Conservation (phyloP, 92 coral and sea anemone genomes). For the Paragorgia papillata region DNA sequence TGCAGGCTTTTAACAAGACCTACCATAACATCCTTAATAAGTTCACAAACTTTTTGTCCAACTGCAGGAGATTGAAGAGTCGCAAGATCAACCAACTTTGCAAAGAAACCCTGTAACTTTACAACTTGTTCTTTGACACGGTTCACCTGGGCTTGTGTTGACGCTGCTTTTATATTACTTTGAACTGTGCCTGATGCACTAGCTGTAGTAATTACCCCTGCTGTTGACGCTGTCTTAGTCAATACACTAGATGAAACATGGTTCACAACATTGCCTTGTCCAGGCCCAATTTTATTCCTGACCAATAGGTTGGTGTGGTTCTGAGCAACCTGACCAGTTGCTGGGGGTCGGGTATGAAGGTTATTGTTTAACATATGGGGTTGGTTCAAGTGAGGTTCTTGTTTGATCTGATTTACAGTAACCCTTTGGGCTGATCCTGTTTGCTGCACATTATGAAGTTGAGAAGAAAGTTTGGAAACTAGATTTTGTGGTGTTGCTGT, state of each 20-base stretch:
- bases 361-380: conserved; percentile 20
- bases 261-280: conserved; percentile 40
- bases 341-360: conserved; percentile 47
- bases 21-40: conserved; percentile 96
- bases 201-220: conserved; percentile 33
- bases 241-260: conserved; percentile 34
- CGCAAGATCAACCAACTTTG: conserved; percentile 84
- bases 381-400: background rate
- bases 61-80: conserved; percentile 93
- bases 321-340: conserved; percentile 51
- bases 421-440: conserved; percentile 29
- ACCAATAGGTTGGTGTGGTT: conserved; percentile 47
- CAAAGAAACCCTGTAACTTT: conserved; percentile 84
- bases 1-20: too few relatives aligned
- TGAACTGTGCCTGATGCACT: conserved; percentile 45
- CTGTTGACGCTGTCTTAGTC: conserved; percentile 35
- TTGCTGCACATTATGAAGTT: conserved; percentile 27
- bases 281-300: conserved; percentile 15
- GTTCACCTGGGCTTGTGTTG: conserved; percentile 57
- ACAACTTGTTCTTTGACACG: conserved; percentile 87
- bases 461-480: conserved; percentile 8
- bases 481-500: conserved; percentile 28
- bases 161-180: conserved; percentile 24
- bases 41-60: conserved; percentile 88
- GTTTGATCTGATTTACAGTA: conserved; percentile 18